Conservation (phyloP, 2,888 invertebrate genomes). For the Trachelus tabidus region DNA sequence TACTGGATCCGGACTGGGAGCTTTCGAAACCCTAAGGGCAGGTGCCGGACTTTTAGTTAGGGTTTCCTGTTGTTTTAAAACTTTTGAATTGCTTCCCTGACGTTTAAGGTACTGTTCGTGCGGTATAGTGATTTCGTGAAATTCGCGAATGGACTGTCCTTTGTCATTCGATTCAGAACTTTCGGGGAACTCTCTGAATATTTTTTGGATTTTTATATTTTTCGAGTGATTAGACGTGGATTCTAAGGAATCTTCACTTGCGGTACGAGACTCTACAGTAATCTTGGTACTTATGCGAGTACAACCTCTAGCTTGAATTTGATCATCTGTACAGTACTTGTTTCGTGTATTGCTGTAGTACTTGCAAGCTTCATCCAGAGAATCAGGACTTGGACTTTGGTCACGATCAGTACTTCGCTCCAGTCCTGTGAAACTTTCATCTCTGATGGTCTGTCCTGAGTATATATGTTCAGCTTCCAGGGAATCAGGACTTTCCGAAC, state of each 20-base stretch:
- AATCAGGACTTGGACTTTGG: not conserved
- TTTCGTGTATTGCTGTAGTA: not conserved
- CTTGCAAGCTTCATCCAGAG: not conserved
- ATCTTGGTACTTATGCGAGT: not conserved
- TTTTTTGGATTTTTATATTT: not conserved
- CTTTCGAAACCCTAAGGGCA: conserved; percentile 42
- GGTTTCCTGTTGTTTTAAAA: not conserved
- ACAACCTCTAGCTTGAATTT: not conserved
- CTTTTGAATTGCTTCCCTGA: not conserved
- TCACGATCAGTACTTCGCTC: not conserved
- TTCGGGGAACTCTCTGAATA: not conserved
- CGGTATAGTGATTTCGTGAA: not conserved
- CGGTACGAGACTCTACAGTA: not conserved
- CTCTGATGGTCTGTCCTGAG: not conserved
- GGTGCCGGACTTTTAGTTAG: conserved; percentile 1
- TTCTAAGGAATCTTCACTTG: conserved; percentile 2
- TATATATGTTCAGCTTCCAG: not conserved
- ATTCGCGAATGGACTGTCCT: not conserved
- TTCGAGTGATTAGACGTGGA: not conserved
- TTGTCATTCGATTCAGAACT: not conserved
- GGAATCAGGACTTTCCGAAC: conserved; percentile 1
- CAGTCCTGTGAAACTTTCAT: not conserved
- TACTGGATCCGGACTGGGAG: conserved; percentile 45
- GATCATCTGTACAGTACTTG: not conserved
- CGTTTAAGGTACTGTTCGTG: not conserved